Evolutionary conservation across 2,113 vertebrate genomes (phyloP).

Genomic region (Brachyhypopomus gauderio): DNA sequence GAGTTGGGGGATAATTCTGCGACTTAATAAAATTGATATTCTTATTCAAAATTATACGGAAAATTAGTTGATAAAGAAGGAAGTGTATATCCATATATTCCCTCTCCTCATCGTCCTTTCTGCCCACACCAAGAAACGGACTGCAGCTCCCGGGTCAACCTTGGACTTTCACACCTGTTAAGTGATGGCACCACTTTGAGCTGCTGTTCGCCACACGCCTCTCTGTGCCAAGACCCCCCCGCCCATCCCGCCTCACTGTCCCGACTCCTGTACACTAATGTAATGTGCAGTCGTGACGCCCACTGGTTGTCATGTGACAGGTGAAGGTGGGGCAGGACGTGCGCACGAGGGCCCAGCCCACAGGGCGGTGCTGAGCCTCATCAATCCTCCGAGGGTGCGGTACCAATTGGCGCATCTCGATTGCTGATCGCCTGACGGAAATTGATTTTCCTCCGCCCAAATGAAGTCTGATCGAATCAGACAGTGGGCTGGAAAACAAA

Average conservation of each 20-base stretch:
- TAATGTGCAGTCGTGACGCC: constrained; percentile 11
- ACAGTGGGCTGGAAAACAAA: constrained; percentile 42
- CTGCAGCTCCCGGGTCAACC: constrained; percentile 27
- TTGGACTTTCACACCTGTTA: constrained; percentile 29
- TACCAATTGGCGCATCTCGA: constrained; percentile 60
- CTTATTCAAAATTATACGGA: neutral
- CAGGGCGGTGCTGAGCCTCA: constrained; percentile 13
- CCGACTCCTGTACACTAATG: constrained; percentile 18
- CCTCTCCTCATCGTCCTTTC: neutral
- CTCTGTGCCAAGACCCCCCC: constrained; percentile 8
- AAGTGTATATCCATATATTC: neutral
- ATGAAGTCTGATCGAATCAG: constrained; percentile 56
- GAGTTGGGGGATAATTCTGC: neutral
- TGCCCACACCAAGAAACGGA: constrained; percentile 16
- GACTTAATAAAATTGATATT: neutral
- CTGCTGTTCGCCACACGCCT: constrained; percentile 11
- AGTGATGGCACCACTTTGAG: constrained; percentile 15
- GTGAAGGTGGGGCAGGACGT: constrained; percentile 34
- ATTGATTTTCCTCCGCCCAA: constrained; percentile 61
- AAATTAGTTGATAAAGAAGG: neutral
- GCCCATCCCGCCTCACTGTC: constrained; percentile 9
- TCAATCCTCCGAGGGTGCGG: constrained; percentile 38
- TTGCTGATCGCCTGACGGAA: constrained; percentile 56
- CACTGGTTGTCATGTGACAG: constrained; percentile 44
- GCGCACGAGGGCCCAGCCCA: constrained; percentile 21